phyloP scores from a whole-genome alignment of 2,113 vertebrate genomes.

The Archocentrus centrarchus region DNA sequence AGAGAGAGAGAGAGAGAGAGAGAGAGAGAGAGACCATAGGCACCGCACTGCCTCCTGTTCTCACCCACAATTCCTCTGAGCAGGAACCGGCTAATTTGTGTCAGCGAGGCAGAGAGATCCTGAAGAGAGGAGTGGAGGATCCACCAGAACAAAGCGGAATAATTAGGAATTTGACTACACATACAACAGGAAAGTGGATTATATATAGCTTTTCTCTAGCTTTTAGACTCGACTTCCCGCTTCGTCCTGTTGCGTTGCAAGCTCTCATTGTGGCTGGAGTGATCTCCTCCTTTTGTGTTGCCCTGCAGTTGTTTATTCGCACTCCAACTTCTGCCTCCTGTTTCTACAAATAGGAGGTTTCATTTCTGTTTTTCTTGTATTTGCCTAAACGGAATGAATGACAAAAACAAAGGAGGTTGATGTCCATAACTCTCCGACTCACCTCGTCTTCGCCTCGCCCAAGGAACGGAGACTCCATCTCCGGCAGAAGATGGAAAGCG shows the following conservation, averaged over 20 bases:
- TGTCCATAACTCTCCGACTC: conserved; percentile 76
- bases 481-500: conserved; percentile 83
- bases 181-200: neutral
- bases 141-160: conserved; percentile 43
- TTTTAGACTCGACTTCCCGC: conserved; percentile 20
- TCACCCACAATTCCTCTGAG: conserved; percentile 37
- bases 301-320: conserved; percentile 55
- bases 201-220: neutral
- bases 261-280: conserved; percentile 20
- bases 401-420: conserved; percentile 88
- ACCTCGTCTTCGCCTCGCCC: conserved; percentile 78
- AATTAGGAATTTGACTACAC: neutral
- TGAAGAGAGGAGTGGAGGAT: conserved; percentile 6
- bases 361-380: conserved; percentile 61
- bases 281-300: conserved; percentile 67
- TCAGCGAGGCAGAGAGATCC: neutral
- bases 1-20: conserved; percentile 56
- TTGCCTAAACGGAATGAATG: conserved; percentile 83
- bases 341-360: conserved; percentile 19
- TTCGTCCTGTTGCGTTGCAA: conserved; percentile 31
- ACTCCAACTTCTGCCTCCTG: conserved; percentile 60
- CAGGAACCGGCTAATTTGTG: conserved; percentile 35
- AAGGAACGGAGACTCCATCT: conserved; percentile 82
- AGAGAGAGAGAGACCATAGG: conserved; percentile 3
- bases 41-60: conserved; percentile 43